Percentiles rank a stretch among this genome's conserved stretches.
Conservation (phyloP, 2,888 invertebrate species). For the Caenorhabditis sp. region DNA sequence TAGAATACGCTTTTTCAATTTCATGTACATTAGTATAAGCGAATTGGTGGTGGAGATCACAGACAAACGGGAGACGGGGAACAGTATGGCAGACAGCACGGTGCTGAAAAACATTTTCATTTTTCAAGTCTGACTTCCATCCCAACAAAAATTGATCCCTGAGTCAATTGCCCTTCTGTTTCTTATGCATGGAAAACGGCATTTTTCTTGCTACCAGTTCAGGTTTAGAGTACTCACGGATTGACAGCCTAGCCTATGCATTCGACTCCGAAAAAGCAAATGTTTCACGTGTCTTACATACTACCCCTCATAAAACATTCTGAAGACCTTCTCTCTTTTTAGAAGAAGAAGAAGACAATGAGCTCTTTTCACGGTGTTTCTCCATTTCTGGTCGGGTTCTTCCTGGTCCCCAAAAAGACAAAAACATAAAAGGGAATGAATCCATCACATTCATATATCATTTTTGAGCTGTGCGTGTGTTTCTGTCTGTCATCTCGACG, state of each 20-base stretch:
- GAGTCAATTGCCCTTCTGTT: neutral
- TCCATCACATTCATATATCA: conserved; percentile 49
- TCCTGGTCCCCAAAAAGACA: conserved; percentile 2
- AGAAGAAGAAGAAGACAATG: neutral
- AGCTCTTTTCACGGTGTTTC: neutral
- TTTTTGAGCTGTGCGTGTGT: conserved; percentile 40
- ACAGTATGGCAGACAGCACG: conserved; percentile 58
- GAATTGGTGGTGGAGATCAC: conserved; percentile 78
- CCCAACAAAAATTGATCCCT: neutral
- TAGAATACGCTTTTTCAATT: conserved; percentile 69
- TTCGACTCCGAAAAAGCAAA: conserved; percentile 7
- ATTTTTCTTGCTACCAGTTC: neutral
- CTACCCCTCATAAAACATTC: conserved; percentile 1
- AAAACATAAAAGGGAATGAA: conserved; percentile 14
- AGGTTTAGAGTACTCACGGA: conserved; percentile 5
- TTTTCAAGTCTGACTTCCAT: neutral
- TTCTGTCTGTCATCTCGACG: conserved; percentile 11
- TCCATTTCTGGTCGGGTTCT: conserved; percentile 18
- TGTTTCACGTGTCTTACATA: conserved; percentile 33
- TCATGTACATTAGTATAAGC: conserved; percentile 68
- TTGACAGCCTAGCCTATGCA: conserved; percentile 15
- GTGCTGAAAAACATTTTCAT: conserved; percentile 32
- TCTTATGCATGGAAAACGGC: conserved; percentile 27
- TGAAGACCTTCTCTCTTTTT: neutral
- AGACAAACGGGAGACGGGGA: conserved; percentile 73